These are phyloP conservation scores for Catostylus mosaicus DNA, from an alignment of 30 jellyfish, hydroid and myxozoan genomes.

Conservation along the genomic window DNA sequence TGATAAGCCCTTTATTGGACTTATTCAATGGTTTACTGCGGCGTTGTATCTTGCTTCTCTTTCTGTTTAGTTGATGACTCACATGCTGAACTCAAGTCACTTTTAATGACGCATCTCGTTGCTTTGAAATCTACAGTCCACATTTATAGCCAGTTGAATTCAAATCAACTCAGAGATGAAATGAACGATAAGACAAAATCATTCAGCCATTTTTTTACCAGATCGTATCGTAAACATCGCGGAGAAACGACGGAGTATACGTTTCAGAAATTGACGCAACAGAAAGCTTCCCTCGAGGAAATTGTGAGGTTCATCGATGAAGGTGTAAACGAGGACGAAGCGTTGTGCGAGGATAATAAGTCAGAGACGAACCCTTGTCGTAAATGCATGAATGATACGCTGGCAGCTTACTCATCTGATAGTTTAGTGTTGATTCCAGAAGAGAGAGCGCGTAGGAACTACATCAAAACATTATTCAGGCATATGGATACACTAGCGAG, in stretches of 20 bases:
- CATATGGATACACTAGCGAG: conserved; percentile 87
- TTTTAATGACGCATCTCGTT: conserved; percentile 10
- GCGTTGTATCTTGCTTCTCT: no score
- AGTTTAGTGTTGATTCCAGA: conserved; percentile 48
- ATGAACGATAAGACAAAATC: conserved; percentile 30
- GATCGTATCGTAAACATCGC: conserved; percentile 28
- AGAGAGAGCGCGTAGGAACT: conserved; percentile 59
- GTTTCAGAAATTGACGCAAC: conserved; percentile 27
- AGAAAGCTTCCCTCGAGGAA: conserved; percentile 17
- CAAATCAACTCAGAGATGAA: conserved; percentile 14
- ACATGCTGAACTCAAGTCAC: not conserved
- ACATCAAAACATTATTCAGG: conserved; percentile 69
- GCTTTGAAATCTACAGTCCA: conserved; percentile 19
- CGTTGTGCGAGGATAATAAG: conserved; percentile 44
- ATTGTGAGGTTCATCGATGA: conserved; percentile 32
- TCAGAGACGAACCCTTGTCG: conserved; percentile 49
- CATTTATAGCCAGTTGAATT: conserved; percentile 25
- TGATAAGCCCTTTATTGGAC: no score
- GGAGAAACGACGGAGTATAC: conserved; percentile 42
- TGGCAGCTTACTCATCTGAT: conserved; percentile 47
- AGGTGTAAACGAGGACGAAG: not conserved
- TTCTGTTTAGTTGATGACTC: conserved; percentile 23
- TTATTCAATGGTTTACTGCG: not conserved
- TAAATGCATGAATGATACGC: conserved; percentile 48
- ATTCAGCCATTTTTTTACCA: conserved; percentile 50